Evolutionary conservation across 1,140 invertebrate species (phyloP), one percentile per base, ranked within the genome.

Genomic region (Gerris buenoi): DNA sequence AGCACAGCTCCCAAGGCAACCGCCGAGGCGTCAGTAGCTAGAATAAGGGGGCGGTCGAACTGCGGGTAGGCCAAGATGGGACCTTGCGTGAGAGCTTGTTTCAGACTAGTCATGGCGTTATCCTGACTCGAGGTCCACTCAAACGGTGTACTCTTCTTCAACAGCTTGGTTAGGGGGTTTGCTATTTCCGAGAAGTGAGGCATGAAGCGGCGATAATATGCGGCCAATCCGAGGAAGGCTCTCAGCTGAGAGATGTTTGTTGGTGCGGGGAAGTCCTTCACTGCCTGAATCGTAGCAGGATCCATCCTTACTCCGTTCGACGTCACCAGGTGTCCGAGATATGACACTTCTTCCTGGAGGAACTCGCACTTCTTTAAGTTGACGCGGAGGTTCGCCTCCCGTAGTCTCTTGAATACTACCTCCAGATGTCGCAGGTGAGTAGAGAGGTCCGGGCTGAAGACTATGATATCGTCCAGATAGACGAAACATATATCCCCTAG

Each of bases 241-340:
- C 75, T 73, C 0, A 80, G 56, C 62, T 78, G 70, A 2, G 70
- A 72, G 0, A 69, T 2, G 27, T 68, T 77, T 23, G 23, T 69
- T 1, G 78, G 75, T 18, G 25, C 65, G 0, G 77, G 73, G 65
- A 75, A 78, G 0, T 76, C 57, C 10, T 65, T 33, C 0, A 81
- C 68, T 0, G 75, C 76, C 1, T 64, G 15, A 0, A 76, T 70
- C 69, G 80, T 79, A 0, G 71, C 72, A 1, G 74, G 73, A 62
- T 77, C 73, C 0, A 73, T 66, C 15, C 70, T 27, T 1, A 80
- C 71, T 15, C 77, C 76, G 61, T 73, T 69, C 27, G 64, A 64
- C 22, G 73, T 66, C 3, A 80, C 74, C 0, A 76, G 2, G 26
- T 79, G 76, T 0, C 79, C 80, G 14, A 81, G 71, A 59, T 76